Evolutionary conservation across 35 echinoderm and acorn worm species (phyloP).

Genomic region (Eucidaris tribuloides): DNA sequence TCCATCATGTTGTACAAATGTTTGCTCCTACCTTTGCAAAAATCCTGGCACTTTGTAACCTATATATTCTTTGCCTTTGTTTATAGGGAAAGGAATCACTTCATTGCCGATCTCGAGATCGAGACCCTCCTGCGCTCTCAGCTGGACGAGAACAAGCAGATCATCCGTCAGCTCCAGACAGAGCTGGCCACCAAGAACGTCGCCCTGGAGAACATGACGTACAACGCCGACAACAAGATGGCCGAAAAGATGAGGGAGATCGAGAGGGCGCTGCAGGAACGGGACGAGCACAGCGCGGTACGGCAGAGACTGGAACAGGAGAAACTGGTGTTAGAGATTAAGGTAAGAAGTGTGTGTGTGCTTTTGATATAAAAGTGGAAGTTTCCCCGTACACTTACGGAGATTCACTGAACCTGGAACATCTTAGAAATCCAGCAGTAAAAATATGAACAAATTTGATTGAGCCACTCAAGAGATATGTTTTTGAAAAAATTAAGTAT

Average conservation of each 20-base stretch:
- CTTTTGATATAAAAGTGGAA: too few relatives aligned
- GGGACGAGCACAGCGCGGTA: constrained; percentile 48
- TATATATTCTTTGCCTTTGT: too few relatives aligned
- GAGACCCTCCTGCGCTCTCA: constrained; percentile 50
- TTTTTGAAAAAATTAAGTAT: too few relatives aligned
- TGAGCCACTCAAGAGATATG: too few relatives aligned
- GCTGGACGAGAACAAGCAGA: constrained; percentile 63
- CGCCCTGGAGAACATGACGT: constrained; percentile 55
- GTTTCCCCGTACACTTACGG: too few relatives aligned
- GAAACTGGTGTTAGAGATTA: constrained; percentile 75
- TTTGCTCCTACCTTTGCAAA: too few relatives aligned
- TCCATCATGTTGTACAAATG: too few relatives aligned
- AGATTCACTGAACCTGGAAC: too few relatives aligned
- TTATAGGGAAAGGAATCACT: constrained; percentile 44
- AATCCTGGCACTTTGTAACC: too few relatives aligned
- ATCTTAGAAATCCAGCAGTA: too few relatives aligned
- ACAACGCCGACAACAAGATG: constrained; percentile 45
- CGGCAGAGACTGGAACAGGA: constrained; percentile 69
- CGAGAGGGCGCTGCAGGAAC: constrained; percentile 50
- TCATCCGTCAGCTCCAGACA: constrained; percentile 71
- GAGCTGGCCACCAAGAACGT: constrained; percentile 84
- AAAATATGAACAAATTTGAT: too few relatives aligned
- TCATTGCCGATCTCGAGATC: constrained; percentile 48
- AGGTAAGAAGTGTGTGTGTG: too few relatives aligned
- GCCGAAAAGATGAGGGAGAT: constrained; percentile 64